Conservation (phyloP, 2,113 vertebrate genomes). For the Setophaga coronata region DNA sequence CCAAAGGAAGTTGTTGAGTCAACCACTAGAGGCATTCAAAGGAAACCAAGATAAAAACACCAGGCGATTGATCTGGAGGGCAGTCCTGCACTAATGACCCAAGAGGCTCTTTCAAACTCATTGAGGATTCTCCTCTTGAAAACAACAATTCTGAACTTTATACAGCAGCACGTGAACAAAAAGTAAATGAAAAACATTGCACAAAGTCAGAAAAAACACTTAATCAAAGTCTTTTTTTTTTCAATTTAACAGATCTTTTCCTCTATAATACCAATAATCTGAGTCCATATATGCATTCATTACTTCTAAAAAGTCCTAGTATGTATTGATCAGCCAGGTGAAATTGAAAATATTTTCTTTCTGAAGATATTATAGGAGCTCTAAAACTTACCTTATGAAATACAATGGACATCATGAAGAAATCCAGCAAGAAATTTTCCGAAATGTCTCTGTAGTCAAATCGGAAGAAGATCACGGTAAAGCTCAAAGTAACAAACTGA, state of each 20-base stretch:
- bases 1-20: constrained; percentile 56
- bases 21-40: constrained; percentile 52
- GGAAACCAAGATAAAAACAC: constrained; percentile 50
- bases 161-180: not conserved
- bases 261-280: not conserved
- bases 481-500: constrained; percentile 90
- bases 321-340: not conserved
- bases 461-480: constrained; percentile 92
- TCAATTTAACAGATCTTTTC: not conserved
- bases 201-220: not conserved
- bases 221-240: not conserved
- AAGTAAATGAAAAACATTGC: not conserved
- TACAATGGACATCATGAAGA: constrained; percentile 94
- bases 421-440: constrained; percentile 94
- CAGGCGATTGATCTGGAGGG: not conserved
- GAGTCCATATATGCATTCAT: not conserved
- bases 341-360: not conserved
- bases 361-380: not conserved
- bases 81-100: constrained; percentile 26
- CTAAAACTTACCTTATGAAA: constrained; percentile 88
- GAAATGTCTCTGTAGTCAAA: constrained; percentile 93
- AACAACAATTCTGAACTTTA: not conserved
- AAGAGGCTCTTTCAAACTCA: constrained; percentile 30
- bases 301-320: not conserved
- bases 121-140: constrained; percentile 4